These are phyloP conservation scores for Tricholaema leucomelas DNA, from an alignment of 2,113 vertebrate genomes.

Conservation along the genomic window DNA sequence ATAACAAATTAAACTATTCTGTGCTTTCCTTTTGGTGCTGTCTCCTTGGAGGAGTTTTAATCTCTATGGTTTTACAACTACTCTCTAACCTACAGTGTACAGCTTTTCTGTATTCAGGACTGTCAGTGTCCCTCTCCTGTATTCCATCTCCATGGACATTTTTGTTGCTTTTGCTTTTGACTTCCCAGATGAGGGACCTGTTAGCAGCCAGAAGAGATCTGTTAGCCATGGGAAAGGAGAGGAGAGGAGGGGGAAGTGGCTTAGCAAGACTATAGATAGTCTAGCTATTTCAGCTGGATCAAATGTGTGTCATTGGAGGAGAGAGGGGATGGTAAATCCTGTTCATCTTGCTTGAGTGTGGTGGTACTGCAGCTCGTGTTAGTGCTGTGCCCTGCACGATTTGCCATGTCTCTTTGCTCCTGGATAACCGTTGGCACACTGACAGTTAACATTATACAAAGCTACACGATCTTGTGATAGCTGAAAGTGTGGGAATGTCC, in stretches of 20 bases:
- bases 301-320: accelerated
- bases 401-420: neutral
- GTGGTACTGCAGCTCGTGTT: too few species aligned
- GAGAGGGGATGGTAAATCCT: neutral
- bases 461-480: neutral
- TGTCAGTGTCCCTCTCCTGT: neutral
- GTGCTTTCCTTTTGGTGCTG: too few species aligned
- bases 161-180: too few species aligned
- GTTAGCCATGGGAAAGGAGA: too few species aligned
- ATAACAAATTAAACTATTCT: too few species aligned
- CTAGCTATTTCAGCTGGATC: neutral
- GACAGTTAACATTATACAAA: neutral
- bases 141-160: neutral
- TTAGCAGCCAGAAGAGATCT: too few species aligned
- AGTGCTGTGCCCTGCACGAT: accelerated
- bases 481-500: neutral
- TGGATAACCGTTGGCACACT: neutral
- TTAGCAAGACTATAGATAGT: neutral
- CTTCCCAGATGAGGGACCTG: too few species aligned
- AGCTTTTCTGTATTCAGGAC: neutral
- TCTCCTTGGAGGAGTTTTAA: too few species aligned
- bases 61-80: too few species aligned
- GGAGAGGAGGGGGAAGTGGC: neutral
- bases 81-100: neutral
- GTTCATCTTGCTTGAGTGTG: neutral